These are phyloP conservation scores for Eumaeus atala DNA, from an alignment of 1,140 invertebrate species.

Conservation along the genomic window DNA sequence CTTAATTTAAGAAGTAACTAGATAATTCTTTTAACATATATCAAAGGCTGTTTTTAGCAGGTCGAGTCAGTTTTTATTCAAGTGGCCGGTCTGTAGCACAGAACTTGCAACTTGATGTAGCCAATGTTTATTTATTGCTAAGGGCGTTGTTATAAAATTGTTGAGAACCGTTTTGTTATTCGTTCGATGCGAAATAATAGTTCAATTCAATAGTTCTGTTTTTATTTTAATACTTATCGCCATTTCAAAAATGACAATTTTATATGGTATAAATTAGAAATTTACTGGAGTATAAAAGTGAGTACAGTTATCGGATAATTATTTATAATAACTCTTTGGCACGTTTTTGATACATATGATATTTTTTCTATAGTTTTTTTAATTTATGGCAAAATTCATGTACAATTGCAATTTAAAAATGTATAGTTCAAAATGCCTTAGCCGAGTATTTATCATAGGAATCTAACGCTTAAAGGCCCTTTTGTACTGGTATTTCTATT, in stretches of 20 bases:
- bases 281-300: too few species aligned
- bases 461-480: too few species aligned
- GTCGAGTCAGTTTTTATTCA: conserved; percentile 17
- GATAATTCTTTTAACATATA: conserved; percentile 20
- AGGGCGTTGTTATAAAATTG: conserved; percentile 33
- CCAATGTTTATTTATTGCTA: conserved; percentile 36
- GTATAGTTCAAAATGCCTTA: too few species aligned
- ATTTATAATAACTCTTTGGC: too few species aligned
- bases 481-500: too few species aligned
- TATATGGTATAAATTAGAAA: too few species aligned
- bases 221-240: not conserved
- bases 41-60: conserved; percentile 23
- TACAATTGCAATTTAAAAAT: too few species aligned
- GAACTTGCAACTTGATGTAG: conserved; percentile 22
- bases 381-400: too few species aligned
- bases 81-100: conserved; percentile 23
- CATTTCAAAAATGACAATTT: not conserved
- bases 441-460: too few species aligned
- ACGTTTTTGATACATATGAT: too few species aligned
- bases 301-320: not conserved
- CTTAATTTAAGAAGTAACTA: conserved; percentile 9
- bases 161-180: conserved; percentile 31
- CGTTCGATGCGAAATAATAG: conserved; percentile 25
- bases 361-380: too few species aligned
- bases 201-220: conserved; percentile 2